Percentiles rank a stretch among this genome's conserved stretches.
Conservation (phyloP, 2,797 vertebrate species). For the Malacoraja senta region DNA sequence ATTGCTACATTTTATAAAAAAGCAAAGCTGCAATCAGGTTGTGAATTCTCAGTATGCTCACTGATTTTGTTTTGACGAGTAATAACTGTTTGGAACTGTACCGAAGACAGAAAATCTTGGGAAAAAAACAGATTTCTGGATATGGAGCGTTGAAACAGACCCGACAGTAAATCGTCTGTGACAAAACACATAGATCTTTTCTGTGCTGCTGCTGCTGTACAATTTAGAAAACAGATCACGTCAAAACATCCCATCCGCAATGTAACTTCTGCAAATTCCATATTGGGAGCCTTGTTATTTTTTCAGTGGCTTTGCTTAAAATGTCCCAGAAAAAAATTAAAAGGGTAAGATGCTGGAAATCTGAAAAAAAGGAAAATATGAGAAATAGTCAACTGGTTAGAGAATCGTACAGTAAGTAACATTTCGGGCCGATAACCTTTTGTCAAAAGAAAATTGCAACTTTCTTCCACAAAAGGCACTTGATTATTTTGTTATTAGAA, state of each 20-base stretch:
- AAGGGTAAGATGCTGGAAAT: too few relatives aligned
- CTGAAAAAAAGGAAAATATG: too few relatives aligned
- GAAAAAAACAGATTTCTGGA: background rate
- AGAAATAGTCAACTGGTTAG: too few relatives aligned
- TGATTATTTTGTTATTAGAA: too few relatives aligned
- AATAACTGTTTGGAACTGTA: background rate
- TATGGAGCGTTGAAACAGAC: background rate
- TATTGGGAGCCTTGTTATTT: background rate
- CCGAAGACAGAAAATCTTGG: background rate
- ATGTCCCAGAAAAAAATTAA: background rate
- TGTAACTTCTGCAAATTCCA: background rate
- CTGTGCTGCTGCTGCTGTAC: background rate
- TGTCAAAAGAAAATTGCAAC: too few relatives aligned
- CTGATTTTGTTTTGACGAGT: background rate
- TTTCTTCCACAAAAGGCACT: too few relatives aligned
- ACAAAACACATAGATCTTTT: background rate
- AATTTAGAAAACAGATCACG: background rate
- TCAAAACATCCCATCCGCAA: background rate
- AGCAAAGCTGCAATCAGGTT: background rate
- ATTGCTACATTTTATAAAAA: background rate
- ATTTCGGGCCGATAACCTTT: too few relatives aligned
- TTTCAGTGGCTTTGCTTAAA: background rate
- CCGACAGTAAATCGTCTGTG: background rate
- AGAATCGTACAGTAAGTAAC: too few relatives aligned
- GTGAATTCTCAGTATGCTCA: background rate